Conservation (phyloP, 2,113 vertebrate genomes). For the Cephalopterus ornatus region DNA sequence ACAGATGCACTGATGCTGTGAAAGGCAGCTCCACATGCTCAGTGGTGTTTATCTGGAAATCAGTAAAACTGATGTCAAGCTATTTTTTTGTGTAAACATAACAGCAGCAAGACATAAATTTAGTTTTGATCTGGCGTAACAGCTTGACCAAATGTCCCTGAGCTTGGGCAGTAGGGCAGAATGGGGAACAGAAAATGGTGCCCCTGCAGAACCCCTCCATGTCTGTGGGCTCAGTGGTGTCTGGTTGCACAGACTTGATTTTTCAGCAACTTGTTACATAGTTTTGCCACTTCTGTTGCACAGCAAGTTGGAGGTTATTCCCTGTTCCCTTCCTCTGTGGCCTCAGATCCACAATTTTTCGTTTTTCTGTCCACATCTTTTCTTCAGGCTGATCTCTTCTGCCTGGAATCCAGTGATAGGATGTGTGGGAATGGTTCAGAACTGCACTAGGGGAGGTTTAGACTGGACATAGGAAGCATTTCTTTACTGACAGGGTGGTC, state of each 20-base stretch:
- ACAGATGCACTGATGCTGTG: neutral
- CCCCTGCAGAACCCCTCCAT: fast-evolving
- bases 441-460: neutral
- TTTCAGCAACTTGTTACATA: neutral
- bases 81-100: neutral
- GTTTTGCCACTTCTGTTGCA: neutral
- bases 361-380: neutral
- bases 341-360: neutral
- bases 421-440: fast-evolving
- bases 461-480: neutral
- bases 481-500: neutral
- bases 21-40: neutral
- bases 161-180: fast-evolving
- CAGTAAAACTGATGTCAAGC: neutral
- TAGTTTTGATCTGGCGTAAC: neutral
- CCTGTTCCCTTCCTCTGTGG: neutral
- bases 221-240: neutral
- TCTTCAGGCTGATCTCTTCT: neutral
- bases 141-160: fast-evolving
- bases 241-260: neutral
- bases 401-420: neutral
- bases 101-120: neutral
- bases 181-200: neutral
- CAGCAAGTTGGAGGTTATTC: neutral
- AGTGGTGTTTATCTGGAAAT: neutral